Evolutionary conservation across 2,113 vertebrate species (phyloP).

Genomic region (Talpa occidentalis): DNA sequence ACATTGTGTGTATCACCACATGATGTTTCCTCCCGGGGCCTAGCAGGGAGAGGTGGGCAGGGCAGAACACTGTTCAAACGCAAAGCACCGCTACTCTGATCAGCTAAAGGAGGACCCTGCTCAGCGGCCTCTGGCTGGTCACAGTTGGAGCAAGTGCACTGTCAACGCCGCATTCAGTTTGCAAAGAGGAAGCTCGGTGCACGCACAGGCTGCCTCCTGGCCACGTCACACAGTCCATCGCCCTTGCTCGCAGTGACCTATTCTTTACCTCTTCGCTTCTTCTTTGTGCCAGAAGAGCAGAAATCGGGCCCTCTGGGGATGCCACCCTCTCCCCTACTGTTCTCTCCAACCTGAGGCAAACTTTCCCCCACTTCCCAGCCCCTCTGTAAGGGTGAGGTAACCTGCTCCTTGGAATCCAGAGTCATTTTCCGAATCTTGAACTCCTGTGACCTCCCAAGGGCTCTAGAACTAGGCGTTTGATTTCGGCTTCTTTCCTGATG

Average conservation of each 20-base stretch:
- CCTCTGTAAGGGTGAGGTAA: neutral
- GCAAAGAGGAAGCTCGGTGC: neutral
- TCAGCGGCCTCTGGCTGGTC: neutral
- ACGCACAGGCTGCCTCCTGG: no score
- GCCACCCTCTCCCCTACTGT: constrained; percentile 61
- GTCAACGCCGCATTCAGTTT: no score
- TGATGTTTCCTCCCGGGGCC: neutral
- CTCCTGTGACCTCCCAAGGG: neutral
- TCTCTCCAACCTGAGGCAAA: constrained; percentile 41
- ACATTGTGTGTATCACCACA: neutral
- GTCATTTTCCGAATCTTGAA: neutral
- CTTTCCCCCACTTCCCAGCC: constrained; percentile 58
- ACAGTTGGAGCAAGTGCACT: neutral
- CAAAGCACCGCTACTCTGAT: neutral
- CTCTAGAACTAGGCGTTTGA: neutral
- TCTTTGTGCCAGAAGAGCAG: constrained; percentile 20
- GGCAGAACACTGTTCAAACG: neutral
- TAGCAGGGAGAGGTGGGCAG: neutral
- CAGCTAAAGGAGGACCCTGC: neutral
- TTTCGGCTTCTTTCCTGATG: neutral
- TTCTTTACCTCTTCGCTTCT: neutral
- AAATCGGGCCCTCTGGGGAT: neutral
- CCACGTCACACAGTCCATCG: no score
- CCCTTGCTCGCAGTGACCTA: constrained; percentile 42
- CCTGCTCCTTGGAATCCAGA: neutral